Evolutionary conservation across 1,140 invertebrate species (phyloP), one percentile per base, ranked within the genome.

Genomic region (Bradysia coprophila): DNA sequence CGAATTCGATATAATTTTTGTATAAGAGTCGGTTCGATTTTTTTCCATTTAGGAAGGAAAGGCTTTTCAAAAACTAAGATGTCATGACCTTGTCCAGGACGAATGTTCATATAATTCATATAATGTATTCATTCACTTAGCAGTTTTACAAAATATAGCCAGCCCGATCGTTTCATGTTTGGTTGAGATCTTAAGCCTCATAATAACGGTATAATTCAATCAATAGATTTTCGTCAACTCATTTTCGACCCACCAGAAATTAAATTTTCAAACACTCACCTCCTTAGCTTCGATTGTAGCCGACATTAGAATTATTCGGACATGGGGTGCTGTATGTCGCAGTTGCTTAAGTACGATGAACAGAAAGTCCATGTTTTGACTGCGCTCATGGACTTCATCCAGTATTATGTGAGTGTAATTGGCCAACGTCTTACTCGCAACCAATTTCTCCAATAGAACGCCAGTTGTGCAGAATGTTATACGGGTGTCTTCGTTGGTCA

Each of bases 371-470:
- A 90, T 89, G 43, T 98, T 88, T 56, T 87, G 75, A 54, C 92
- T 84, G 18, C 95, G 67, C 65, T 98, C 94, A 57, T 99, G 95
- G 16, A 98, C 80, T 61, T 95, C 87, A 63, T 92, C 92, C 6
- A 98, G 64, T 51, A 98, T 80, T 37, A 98, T 74, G 59, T 98
- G 94, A 1, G 93, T 93, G 45, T 65, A 72, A 80, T 92, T 64
- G 24, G 54, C 54, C 2, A 72, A 58, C 38, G 78, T 77, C 48
- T 67, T 65, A 1, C 48, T 41, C 43, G 72, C 75, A 43, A 94
- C 85, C 4, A 92, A 50, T 56, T 73, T 77, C 51, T 76, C 73
- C 4, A 86, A 56, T 19, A 87, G 51, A 9, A 86, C 68, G 48
- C 84, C 88, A 23, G 82, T 81, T 4, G 88, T 91, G 41, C 92